Evolutionary conservation across 2,888 invertebrate species (phyloP).

Genomic region (Cyclophora punctaria): DNA sequence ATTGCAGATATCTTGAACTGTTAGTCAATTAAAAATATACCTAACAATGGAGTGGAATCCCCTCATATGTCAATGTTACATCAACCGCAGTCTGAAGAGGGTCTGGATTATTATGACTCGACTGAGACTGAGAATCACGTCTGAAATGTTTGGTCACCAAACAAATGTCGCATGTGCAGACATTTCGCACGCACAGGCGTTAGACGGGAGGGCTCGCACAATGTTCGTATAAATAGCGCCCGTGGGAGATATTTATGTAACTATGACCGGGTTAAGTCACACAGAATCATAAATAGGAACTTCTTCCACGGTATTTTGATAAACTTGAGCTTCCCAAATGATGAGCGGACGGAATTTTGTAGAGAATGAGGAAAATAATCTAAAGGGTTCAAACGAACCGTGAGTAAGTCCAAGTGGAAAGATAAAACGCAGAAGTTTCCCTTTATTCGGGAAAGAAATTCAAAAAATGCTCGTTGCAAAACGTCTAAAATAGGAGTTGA

Average conservation of each 20-base stretch:
- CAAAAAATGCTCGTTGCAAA: no score
- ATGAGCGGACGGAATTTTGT: neutral
- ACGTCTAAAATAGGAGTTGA: no score
- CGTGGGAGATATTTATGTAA: constrained; percentile 65
- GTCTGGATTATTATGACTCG: neutral
- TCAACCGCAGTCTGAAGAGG: no score
- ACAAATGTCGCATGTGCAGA: constrained; percentile 24
- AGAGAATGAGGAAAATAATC: no score
- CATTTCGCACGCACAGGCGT: constrained; percentile 26
- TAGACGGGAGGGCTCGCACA: constrained; percentile 51
- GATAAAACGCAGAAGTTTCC: no score
- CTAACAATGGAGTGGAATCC: no score
- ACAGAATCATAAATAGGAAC: constrained; percentile 48
- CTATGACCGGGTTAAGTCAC: constrained; percentile 69
- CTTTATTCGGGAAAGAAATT: no score
- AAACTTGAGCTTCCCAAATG: neutral
- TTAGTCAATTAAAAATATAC: no score
- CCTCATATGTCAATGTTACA: no score
- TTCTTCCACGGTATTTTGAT: constrained; percentile 21
- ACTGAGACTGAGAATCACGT: constrained; percentile 1
- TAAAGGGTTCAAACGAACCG: no score
- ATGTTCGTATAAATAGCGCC: constrained; percentile 58
- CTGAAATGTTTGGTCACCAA: constrained; percentile 3
- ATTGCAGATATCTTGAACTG: no score
- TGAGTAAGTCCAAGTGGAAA: no score